A percentile compares a stretch with the other conserved stretches of the same genome.
Evolutionary conservation across 2,113 vertebrate species (phyloP).

Genomic region (Origma solitaria): DNA sequence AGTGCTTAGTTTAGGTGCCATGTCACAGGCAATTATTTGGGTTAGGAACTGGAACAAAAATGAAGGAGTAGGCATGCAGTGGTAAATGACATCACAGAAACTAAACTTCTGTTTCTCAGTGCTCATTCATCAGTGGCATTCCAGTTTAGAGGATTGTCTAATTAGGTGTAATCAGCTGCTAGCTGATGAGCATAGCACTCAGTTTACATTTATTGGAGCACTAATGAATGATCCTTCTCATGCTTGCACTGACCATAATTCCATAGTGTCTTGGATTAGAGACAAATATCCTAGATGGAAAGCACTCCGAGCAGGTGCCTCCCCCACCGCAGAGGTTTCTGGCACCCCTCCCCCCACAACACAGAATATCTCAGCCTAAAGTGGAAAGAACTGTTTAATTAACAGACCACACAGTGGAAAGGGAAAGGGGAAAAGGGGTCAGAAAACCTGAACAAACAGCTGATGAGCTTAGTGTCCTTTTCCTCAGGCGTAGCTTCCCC

Average conservation of each 20-base stretch:
- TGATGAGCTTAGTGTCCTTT: no score
- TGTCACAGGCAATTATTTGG: neutral
- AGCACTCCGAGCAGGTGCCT: no score
- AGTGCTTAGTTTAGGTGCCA: neutral
- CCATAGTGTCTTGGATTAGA: no score
- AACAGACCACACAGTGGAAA: no score
- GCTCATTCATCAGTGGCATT: neutral
- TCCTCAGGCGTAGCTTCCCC: no score
- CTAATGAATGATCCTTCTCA: neutral
- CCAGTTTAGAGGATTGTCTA: neutral
- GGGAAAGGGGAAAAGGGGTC: no score
- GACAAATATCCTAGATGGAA: no score
- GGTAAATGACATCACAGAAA: neutral
- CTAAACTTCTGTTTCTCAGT: neutral
- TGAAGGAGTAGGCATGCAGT: neutral
- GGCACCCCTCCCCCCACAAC: no score
- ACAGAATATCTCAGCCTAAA: no score
- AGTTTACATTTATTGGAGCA: neutral
- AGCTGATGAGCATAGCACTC: neutral
- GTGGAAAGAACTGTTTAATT: no score
- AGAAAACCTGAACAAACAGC: no score
- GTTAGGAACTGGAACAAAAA: neutral
- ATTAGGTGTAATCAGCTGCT: neutral
- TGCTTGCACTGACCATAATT: neutral
- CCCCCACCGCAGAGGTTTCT: no score